Evolutionary conservation across 1,140 invertebrate genomes (phyloP).

Genomic region (Diabrotica undecimpunctata): DNA sequence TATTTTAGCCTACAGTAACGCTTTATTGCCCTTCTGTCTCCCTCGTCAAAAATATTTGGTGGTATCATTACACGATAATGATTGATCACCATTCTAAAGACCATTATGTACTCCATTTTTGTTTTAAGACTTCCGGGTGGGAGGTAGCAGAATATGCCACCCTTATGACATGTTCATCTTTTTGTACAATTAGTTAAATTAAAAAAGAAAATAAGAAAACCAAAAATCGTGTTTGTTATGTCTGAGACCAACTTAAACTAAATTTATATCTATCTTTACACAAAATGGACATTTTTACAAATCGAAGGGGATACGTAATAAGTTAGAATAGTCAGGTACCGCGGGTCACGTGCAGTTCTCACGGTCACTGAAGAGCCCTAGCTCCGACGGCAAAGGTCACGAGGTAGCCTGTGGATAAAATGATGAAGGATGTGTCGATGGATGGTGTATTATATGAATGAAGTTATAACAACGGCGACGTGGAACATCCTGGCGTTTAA

Average conservation of each 20-base stretch:
- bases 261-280: slow-evolving; percentile 50
- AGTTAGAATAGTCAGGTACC: slow-evolving; percentile 46
- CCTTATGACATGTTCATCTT: slow-evolving; percentile 15
- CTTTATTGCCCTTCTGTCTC: slow-evolving; percentile 43
- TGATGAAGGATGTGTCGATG: background rate
- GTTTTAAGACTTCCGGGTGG: background rate
- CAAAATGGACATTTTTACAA: slow-evolving; percentile 49
- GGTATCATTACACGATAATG: slow-evolving; percentile 33
- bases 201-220: slow-evolving; percentile 22
- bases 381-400: slow-evolving; percentile 31
- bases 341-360: slow-evolving; percentile 38
- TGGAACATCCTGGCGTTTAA: slow-evolving; percentile 10
- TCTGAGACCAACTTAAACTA: slow-evolving; percentile 46
- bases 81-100: slow-evolving; percentile 16
- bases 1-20: slow-evolving; percentile 38
- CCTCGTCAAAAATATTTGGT: slow-evolving; percentile 20
- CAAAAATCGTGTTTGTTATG: slow-evolving; percentile 28
- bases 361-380: slow-evolving; percentile 30
- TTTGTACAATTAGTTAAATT: slow-evolving; percentile 30
- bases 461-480: background rate
- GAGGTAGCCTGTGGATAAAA: slow-evolving; percentile 40
- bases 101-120: slow-evolving; percentile 8
- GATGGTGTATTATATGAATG: background rate
- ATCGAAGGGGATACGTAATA: slow-evolving; percentile 46
- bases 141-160: background rate